Base-by-base conservation (phyloP, 2,113 vertebrate species). In the Mixornis gularis region DNA sequence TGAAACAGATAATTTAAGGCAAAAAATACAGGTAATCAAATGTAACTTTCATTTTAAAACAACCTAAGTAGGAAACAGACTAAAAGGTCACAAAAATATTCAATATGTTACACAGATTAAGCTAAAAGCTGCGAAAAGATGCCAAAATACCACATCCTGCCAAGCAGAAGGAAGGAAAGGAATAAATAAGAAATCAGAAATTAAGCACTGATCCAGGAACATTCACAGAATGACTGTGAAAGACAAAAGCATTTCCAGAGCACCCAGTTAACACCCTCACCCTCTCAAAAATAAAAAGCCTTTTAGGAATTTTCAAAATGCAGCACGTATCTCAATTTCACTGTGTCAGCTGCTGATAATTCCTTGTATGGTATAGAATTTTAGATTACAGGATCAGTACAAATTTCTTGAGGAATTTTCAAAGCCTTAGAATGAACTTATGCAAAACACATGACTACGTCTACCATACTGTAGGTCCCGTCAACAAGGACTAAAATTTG, bases 201-300 rank as follows among this genome's bases (percentile, higher is more conserved):
- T 96, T 97, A 91, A 95, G 97, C 95, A 97, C 97, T 97, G 97
- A 98, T 97, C 97, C 97, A 94, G 76, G 62, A 92, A 81, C 16
- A 53, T 34, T 74, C 26, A 88, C 8, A 29, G 56, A 69, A 78
- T 64, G 76, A 63, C 69, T 85, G 48, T 87, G 38, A 55, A 88
- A 83, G 29, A 66, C 26, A 66, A 26, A 91, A 73, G 9, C 27
- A 59, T 52, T 86, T 74, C 48, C 36, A 70, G 49, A 84, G 30
- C 40, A 63, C 4, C 19, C 65, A 77, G 41, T 49, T 76, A 90
- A 63, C 24, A 91, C 7, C 5, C 6, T 3, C 14, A 48, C 4
- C 6, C 19, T 10, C 34, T 29, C 18, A 41, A 29, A 27, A 80
- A 62, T 40, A 38, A 29, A 17, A 59, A 17, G 2, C 7, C 17